These are phyloP conservation scores for Ceyx cyanopectus DNA, from an alignment of 2,113 vertebrate genomes.

Conservation along the genomic window DNA sequence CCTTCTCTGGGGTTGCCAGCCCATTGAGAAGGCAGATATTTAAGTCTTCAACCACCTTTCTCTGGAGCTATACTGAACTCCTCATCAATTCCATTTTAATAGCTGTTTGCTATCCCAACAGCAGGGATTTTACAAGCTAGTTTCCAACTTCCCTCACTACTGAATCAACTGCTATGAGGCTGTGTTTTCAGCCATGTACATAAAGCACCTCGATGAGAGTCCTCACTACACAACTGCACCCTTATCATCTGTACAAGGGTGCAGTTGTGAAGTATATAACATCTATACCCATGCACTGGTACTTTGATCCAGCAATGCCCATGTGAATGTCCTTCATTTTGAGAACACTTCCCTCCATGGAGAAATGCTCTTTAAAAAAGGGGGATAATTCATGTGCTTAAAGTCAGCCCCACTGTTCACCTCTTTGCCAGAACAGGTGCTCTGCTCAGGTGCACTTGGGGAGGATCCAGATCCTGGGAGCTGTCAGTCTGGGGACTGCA, in stretches of 20 bases:
- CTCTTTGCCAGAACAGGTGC: neutral
- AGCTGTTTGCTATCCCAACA: neutral
- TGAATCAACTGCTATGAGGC: neutral
- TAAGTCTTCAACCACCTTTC: constrained; percentile 24
- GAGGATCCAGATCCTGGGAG: neutral
- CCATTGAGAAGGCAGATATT: neutral
- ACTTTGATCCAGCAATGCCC: neutral
- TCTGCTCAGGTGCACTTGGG: constrained; percentile 1
- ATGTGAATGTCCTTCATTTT: neutral
- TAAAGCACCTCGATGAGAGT: neutral
- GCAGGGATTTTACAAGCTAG: neutral
- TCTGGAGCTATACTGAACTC: neutral
- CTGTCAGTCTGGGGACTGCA: neutral
- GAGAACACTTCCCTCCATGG: neutral
- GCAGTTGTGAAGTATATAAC: too few species aligned
- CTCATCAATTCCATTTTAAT: constrained; percentile 12
- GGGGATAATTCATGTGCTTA: neutral
- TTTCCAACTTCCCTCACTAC: neutral
- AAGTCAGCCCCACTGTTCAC: neutral
- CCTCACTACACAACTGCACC: neutral
- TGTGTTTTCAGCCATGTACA: neutral
- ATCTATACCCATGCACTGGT: neutral
- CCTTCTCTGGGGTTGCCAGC: neutral
- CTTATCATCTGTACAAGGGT: neutral
- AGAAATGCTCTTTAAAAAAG: neutral